phyloP scores from a whole-genome alignment of 1,140 invertebrate genomes.

The Conus ventricosus region DNA sequence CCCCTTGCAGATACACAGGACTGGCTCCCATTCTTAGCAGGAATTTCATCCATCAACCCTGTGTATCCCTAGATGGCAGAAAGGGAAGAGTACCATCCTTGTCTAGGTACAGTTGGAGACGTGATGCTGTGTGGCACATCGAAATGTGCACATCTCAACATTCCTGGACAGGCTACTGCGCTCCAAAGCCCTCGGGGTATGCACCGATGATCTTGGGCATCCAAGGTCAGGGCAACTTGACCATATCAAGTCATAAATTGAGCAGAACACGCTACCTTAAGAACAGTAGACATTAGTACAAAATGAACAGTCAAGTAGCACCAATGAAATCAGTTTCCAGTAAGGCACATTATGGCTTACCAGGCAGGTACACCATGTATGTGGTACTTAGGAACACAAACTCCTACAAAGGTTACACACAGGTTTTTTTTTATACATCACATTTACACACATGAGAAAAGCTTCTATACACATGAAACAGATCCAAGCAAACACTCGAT shows the following conservation, averaged over 20 bases:
- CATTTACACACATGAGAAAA: constrained; percentile 22
- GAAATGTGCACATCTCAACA: not conserved
- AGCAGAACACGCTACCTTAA: constrained; percentile 33
- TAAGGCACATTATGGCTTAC: constrained; percentile 30
- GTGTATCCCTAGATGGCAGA: not conserved
- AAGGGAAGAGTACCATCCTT: not conserved
- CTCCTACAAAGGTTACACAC: constrained; percentile 15
- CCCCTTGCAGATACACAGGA: not conserved
- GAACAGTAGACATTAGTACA: not conserved
- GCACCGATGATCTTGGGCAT: not conserved
- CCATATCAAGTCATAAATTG: constrained; percentile 22
- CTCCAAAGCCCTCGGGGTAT: not conserved
- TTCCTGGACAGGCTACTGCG: not conserved
- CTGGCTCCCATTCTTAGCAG: not conserved
- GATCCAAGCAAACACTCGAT: not conserved
- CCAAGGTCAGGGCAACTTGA: not conserved
- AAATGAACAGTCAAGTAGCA: constrained; percentile 20
- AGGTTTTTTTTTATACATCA: constrained; percentile 17
- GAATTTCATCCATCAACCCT: not conserved
- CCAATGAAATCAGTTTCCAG: constrained; percentile 35
- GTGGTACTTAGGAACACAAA: constrained; percentile 30
- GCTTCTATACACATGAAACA: constrained; percentile 22
- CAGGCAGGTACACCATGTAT: constrained; percentile 10
- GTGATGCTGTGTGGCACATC: not conserved
- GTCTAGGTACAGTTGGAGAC: not conserved